Evolutionary conservation across 2,797 vertebrate species (phyloP), one percentile per base, ranked within the genome.

Genomic region (Lycodopsis pacificus): DNA sequence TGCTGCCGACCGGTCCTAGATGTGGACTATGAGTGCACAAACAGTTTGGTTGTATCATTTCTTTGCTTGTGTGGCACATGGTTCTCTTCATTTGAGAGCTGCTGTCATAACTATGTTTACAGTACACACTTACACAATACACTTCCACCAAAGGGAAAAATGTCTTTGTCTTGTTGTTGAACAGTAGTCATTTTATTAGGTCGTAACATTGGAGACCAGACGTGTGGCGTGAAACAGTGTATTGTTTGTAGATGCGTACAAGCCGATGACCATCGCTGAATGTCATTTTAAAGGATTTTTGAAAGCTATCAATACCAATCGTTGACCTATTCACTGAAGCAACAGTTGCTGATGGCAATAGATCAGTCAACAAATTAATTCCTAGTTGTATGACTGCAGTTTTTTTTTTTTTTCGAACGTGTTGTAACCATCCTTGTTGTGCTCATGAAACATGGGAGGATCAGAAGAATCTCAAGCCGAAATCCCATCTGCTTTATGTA

Each of bases 71-170:
- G 93, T 95, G 96, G 93, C 96, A 90, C 95, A 93, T 93, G 95
- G 96, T 92, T 96, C 95, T 97, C 95, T 94, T 94, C 93, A 93
- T 94, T 90, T 88, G 95, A 96, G 96, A 96, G 93, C 93, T 94
- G 93, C 95, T 95, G 96, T 96, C 96, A 94, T 95, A 96, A 97
- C 95, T 96, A 96, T 96, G 97, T 98, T 98, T 97, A 97, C 97
- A 97, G 62, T 96, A 96, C 95, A 96, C 95, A 95, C 84, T 93
- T 92, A 91, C 96, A 95, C 96, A 96, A 97, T 96, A 96, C 96
- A 96, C 96, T 96, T 96, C 95, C 97, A 97, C 97, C 97, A 97
- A 97, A 97, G 96, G 96, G 96, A 95, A 84, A 68, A 80, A 90
- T 94, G 95, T 97, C 95, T 96, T 95, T 97, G 96, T 97, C 95